Evolutionary conservation across 2,888 invertebrate genomes (phyloP), one percentile per base, ranked within the genome.

Genomic region (Philonicus albiceps): DNA sequence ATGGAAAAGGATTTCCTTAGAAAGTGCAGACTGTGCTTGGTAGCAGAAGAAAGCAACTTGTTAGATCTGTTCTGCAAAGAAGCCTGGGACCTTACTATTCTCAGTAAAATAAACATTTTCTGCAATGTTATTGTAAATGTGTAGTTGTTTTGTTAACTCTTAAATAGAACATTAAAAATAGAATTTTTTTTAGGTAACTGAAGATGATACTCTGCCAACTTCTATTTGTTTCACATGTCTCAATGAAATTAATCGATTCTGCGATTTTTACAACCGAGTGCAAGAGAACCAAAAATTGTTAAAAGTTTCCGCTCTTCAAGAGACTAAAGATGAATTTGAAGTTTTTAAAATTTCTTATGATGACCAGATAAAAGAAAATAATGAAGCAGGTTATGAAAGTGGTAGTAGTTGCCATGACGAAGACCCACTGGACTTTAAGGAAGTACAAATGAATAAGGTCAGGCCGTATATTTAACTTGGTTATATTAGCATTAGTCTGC

Each of bases 251-350:
- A 86, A 85, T 74, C 49, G 87, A 2, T 87, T 87, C 31, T 22
- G 64, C 11, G 86, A 87, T 84, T 87, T 87, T 64, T 87, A 86
- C 30, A 86, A 64, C n/a, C 55, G 85, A 37, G 73, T 87, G 3
- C 87, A 87, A 30, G 86, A 86, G 4, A 87, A 87, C 53, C 87
- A 87, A 49, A 87, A 87, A 74, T 55, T 87, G n/a, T 53, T 87
- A 34, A 53, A 43, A 1, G n/a, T 40, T 11, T 19, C 11, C 4
- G 31, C 34, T 34, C 22, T 4, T 22, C 16, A 85, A 19, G 27
- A 76, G 31, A 31, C 27, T 27, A 27, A 75, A 13, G 34, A 75
- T 13, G 37, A 86, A 11, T 76, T 31, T 31, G 76, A 86, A 49
- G 37, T 55, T 1, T 27, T 31, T 37, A 75, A 37, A 43, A 43